Percentiles rank a stretch among this genome's conserved stretches.
phyloP scores from a whole-genome alignment of 2,113 vertebrate genomes.

The Myotis brandtii region DNA sequence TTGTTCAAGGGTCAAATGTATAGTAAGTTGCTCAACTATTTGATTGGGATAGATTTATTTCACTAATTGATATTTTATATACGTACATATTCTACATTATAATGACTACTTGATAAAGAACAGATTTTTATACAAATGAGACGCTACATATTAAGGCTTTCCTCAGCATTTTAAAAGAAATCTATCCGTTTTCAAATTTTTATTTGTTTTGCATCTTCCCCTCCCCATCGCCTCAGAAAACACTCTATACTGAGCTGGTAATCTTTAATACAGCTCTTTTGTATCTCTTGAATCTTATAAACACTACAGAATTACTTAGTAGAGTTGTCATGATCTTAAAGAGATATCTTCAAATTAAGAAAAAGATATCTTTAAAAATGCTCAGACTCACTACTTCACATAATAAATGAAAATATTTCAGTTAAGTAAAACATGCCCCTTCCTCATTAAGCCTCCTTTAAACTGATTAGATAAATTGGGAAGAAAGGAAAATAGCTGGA shows the following conservation, averaged over 20 bases:
- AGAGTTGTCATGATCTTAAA: background rate
- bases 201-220: background rate
- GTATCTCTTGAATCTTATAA: background rate
- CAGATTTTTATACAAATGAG: constrained; percentile 45
- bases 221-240: background rate
- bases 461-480: background rate
- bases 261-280: constrained; percentile 19
- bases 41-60: constrained; percentile 1
- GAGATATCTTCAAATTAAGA: background rate
- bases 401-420: constrained; percentile 52
- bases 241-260: background rate
- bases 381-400: background rate
- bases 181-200: background rate
- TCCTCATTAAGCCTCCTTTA: background rate
- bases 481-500: background rate
- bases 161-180: constrained; percentile 23
- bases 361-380: background rate
- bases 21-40: constrained; percentile 16
- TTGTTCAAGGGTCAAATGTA: background rate
- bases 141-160: background rate
- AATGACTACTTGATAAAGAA: constrained; percentile 20
- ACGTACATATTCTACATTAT: background rate
- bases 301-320: constrained; percentile 35
- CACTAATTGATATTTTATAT: constrained; percentile 10
- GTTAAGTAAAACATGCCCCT: constrained; percentile 29